Percentiles rank a stretch among this genome's conserved stretches.
phyloP scores from a whole-genome alignment of 2,888 invertebrate species.

The Melipona bicolor region DNA sequence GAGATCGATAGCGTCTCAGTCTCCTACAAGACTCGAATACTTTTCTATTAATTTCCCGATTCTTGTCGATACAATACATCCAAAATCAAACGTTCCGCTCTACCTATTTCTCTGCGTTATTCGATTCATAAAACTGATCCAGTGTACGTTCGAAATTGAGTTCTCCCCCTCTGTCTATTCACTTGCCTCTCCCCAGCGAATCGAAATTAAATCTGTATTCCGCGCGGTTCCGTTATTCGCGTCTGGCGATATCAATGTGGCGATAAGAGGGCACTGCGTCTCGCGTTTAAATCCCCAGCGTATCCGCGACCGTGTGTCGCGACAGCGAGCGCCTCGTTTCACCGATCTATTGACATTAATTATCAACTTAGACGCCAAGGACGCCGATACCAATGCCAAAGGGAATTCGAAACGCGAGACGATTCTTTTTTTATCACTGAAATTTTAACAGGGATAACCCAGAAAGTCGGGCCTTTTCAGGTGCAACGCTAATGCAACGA shows the following conservation, averaged over 20 bases:
- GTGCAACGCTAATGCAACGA: too few species aligned
- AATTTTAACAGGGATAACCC: too few species aligned
- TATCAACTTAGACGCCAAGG: background rate
- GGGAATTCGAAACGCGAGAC: background rate
- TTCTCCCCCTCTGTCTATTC: background rate
- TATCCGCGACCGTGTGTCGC: constrained; percentile 2
- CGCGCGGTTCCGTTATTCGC: background rate
- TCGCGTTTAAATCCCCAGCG: background rate
- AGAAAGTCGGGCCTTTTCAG: too few species aligned
- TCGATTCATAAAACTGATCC: background rate
- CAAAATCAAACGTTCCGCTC: background rate
- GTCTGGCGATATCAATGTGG: background rate
- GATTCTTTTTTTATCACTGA: background rate
- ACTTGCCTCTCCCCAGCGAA: too few species aligned
- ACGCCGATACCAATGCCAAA: background rate
- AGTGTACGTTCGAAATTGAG: background rate
- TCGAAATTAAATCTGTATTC: background rate
- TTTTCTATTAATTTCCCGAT: background rate
- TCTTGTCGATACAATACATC: background rate
- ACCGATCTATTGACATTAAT: constrained; percentile 12
- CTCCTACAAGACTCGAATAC: background rate
- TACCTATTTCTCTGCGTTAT: background rate
- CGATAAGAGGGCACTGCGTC: constrained; percentile 22
- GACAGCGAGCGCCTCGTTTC: background rate
- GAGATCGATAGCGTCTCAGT: background rate